Conservation (phyloP, 2,888 invertebrate species). For the Corythucha ciliata region DNA sequence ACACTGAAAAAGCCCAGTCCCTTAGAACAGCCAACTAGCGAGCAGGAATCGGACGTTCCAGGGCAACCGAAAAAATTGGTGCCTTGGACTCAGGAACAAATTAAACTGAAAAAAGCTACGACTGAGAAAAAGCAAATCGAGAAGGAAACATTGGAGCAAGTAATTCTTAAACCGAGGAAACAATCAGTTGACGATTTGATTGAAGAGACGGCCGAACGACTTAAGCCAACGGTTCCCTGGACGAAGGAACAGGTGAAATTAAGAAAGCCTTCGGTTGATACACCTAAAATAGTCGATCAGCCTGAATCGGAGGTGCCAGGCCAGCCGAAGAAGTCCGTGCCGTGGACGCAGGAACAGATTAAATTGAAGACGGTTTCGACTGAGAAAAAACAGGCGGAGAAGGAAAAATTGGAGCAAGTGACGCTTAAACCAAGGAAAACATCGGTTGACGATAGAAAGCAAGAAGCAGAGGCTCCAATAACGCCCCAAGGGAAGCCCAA, state of each 20-base stretch:
- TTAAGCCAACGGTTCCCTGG: conserved; percentile 6
- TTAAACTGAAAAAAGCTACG: conserved; percentile 37
- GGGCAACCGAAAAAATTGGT: conserved; percentile 26
- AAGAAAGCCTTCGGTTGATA: neutral
- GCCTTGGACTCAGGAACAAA: conserved; percentile 37
- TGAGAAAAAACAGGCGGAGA: conserved; percentile 15
- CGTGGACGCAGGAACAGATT: conserved; percentile 25
- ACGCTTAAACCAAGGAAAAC: conserved; percentile 30
- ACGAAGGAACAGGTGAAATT: neutral
- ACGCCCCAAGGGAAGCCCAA: too few relatives aligned
- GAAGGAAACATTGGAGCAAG: conserved; percentile 34
- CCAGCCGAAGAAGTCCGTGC: conserved; percentile 6
- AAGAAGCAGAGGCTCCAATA: too few relatives aligned
- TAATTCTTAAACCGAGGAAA: conserved; percentile 30
- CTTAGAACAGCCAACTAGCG: conserved; percentile 13
- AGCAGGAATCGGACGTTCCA: neutral
- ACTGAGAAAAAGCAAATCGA: conserved; percentile 18
- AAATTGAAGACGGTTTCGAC: conserved; percentile 19
- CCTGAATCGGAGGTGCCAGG: neutral
- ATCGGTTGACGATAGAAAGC: too few relatives aligned
- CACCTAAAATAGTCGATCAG: neutral
- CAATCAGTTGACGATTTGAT: conserved; percentile 4
- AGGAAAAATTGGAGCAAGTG: conserved; percentile 34
- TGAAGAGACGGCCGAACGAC: neutral
- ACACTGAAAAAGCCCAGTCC: conserved; percentile 22